Conservation (phyloP, 2,797 vertebrate genomes). For the Sciurus vulgaris region DNA sequence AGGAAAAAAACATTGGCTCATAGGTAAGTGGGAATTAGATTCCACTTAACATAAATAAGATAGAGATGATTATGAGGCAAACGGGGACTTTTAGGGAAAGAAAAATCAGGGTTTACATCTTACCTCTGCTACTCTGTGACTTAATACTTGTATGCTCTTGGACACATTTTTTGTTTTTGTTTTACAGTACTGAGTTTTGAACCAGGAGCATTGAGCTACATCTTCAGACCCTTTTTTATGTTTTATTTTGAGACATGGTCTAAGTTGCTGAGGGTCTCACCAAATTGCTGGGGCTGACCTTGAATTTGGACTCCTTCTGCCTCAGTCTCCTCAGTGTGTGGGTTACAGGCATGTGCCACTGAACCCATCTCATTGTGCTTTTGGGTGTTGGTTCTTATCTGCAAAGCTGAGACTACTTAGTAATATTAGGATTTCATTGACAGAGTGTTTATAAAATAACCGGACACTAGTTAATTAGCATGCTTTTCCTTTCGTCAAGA, state of each 20-base stretch:
- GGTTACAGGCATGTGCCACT: not conserved
- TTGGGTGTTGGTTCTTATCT: not conserved
- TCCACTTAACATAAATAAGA: not conserved
- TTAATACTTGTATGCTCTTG: not conserved
- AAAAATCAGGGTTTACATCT: not conserved
- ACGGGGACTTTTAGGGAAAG: not conserved
- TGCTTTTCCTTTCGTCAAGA: not conserved
- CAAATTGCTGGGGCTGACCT: not conserved
- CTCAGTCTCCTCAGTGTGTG: not conserved
- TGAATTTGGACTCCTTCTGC: not conserved
- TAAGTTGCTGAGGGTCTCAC: not conserved
- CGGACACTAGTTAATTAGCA: not conserved
- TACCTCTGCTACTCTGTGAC: not conserved
- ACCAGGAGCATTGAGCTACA: too few species aligned
- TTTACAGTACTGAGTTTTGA: too few species aligned
- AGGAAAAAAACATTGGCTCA: not conserved
- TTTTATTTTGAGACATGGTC: not conserved
- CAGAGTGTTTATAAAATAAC: not conserved
- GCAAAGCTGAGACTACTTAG: not conserved
- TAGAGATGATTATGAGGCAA: not conserved
- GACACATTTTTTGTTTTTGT: not conserved
- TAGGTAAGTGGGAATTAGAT: not conserved
- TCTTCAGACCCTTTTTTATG: not conserved
- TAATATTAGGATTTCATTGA: not conserved
- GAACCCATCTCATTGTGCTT: not conserved